Conservation (phyloP, 2,797 vertebrate genomes). For the Enoplosus armatus region DNA sequence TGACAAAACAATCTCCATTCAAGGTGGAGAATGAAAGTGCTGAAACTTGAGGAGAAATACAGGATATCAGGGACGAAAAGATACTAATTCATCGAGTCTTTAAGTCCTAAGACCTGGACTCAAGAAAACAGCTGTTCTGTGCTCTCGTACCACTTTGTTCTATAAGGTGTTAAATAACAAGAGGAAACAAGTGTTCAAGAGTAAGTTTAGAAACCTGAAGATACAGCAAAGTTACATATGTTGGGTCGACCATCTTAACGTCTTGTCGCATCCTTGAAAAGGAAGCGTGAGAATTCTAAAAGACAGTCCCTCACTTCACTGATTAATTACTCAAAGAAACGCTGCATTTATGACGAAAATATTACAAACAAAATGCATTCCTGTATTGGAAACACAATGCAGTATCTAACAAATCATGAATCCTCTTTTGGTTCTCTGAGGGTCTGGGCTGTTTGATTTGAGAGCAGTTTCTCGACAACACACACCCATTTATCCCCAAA, state of each 20-base stretch:
- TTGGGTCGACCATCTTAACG: background rate
- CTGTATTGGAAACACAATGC: background rate
- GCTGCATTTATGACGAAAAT: background rate
- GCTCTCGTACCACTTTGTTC: no score
- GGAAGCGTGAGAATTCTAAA: no score
- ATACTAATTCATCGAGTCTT: no score
- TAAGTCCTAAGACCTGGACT: no score
- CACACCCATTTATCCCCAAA: slow-evolving; percentile 30
- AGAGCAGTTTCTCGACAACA: slow-evolving; percentile 21
- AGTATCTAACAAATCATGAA: background rate
- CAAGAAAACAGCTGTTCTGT: no score
- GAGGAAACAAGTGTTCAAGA: no score
- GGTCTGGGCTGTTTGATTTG: background rate
- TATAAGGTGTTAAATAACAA: no score
- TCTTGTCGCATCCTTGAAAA: no score
- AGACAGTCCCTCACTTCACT: background rate
- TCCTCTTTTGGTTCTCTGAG: background rate
- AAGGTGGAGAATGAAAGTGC: no score
- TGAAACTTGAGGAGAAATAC: no score
- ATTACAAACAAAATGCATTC: background rate
- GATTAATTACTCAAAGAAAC: background rate
- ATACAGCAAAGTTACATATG: background rate
- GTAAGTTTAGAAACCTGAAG: background rate
- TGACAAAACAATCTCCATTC: background rate
- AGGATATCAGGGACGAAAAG: no score